Evolutionary conservation across 2,888 invertebrate genomes (phyloP).

Genomic region (Poecilobothrus nobilitatus): DNA sequence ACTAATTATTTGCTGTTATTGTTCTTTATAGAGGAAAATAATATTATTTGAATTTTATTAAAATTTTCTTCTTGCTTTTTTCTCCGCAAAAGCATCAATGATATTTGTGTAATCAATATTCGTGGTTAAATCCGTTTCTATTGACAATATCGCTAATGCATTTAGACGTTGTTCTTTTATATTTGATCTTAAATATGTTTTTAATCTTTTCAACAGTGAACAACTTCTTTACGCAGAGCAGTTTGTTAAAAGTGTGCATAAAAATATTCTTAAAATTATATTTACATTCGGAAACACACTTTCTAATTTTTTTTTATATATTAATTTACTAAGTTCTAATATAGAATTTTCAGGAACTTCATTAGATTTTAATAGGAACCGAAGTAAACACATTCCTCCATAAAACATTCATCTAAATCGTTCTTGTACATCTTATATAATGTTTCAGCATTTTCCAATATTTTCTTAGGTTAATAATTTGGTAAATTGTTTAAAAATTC

Average conservation of each 20-base stretch:
- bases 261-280: conserved; percentile 10
- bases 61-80: conserved; percentile 9
- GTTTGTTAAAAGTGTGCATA: not conserved
- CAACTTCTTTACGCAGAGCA: conserved; percentile 3
- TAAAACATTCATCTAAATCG: conserved; percentile 10
- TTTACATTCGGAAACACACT: conserved; percentile 7
- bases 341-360: conserved; percentile 8
- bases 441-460: not conserved
- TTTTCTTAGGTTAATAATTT: not conserved
- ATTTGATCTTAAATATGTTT: conserved; percentile 7
- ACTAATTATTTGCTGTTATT: not conserved
- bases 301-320: conserved; percentile 10
- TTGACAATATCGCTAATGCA: too few species aligned
- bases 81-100: conserved; percentile 7
- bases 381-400: conserved; percentile 8
- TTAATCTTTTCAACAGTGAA: conserved; percentile 9
- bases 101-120: not conserved
- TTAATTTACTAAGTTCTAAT: conserved; percentile 8
- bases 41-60: too few species aligned
- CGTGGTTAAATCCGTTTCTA: too few species aligned
- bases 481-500: not conserved
- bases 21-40: not conserved
- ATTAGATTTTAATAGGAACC: conserved; percentile 2
- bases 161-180: too few species aligned
- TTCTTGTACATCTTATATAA: not conserved